Evolutionary conservation across 2,113 vertebrate species (phyloP).

Genomic region (Pachyramphus minor): DNA sequence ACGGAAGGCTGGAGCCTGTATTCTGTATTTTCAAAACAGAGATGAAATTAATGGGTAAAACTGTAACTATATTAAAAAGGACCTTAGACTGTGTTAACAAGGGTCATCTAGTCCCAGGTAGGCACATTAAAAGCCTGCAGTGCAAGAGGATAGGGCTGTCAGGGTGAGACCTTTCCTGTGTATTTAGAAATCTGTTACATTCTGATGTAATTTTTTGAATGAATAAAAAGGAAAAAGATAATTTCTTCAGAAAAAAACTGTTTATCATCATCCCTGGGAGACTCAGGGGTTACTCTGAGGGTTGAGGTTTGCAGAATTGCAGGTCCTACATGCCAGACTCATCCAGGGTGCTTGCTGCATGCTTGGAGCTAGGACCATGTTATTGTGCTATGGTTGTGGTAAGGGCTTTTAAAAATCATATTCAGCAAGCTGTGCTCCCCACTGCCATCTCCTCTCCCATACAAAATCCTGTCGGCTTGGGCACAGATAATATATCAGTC

Average conservation of each 20-base stretch:
- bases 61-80: background rate
- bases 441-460: background rate
- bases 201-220: background rate
- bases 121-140: background rate
- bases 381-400: background rate
- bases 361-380: background rate
- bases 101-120: background rate
- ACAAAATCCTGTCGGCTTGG: background rate
- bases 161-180: background rate
- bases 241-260: background rate
- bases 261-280: background rate
- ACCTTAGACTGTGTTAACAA: background rate
- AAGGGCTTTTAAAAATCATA: background rate
- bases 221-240: background rate
- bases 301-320: background rate
- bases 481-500: background rate
- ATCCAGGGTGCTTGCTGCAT: fast-evolving
- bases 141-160: background rate
- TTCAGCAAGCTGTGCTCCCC: background rate
- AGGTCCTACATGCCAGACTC: background rate
- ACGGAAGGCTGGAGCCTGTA: background rate
- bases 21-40: background rate
- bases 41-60: background rate
- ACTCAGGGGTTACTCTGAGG: background rate
- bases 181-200: background rate